These are phyloP conservation scores for Drosophila pseudoobscura DNA, from an alignment of 1,140 invertebrate genomes.

Conservation along the genomic window DNA sequence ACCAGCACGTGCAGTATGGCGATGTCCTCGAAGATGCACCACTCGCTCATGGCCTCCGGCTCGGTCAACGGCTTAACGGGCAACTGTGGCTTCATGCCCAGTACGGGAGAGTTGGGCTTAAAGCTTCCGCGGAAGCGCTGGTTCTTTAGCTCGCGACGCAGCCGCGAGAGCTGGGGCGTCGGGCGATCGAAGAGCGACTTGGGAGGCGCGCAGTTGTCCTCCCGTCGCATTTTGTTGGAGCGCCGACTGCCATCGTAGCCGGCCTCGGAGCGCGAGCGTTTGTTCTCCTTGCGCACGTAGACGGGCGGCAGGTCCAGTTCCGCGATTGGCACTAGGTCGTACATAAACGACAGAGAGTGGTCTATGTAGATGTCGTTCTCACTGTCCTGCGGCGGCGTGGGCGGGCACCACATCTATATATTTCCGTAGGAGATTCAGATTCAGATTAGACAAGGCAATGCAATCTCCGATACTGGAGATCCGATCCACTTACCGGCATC, in stretches of 20 bases:
- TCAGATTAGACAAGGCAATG: slow-evolving; percentile 10
- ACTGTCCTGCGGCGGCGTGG: slow-evolving; percentile 95
- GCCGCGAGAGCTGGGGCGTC: slow-evolving; percentile 89
- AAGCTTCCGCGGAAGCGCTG: slow-evolving; percentile 88
- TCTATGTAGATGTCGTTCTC: slow-evolving; percentile 95
- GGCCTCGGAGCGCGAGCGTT: slow-evolving; percentile 88
- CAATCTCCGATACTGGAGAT: too few relatives aligned
- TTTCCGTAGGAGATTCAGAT: background rate
- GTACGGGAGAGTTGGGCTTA: slow-evolving; percentile 86
- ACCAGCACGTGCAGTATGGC: slow-evolving; percentile 93
- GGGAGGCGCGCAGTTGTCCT: slow-evolving; percentile 90
- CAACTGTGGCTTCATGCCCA: slow-evolving; percentile 85
- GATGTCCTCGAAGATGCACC: slow-evolving; percentile 96
- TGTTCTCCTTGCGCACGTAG: slow-evolving; percentile 91
- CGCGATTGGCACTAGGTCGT: slow-evolving; percentile 91
- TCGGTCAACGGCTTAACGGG: slow-evolving; percentile 86
- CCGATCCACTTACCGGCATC: slow-evolving; percentile 89
- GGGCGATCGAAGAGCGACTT: slow-evolving; percentile 95
- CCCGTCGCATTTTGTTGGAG: slow-evolving; percentile 88
- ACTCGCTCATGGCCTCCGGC: slow-evolving; percentile 89
- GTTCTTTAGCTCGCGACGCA: slow-evolving; percentile 90
- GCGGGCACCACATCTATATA: slow-evolving; percentile 95
- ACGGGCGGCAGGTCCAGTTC: slow-evolving; percentile 94
- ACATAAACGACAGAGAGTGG: slow-evolving; percentile 91
- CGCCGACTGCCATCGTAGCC: slow-evolving; percentile 85